These are phyloP conservation scores for Himalopsyche anomala DNA, from an alignment of 2,888 invertebrate genomes.

Conservation along the genomic window DNA sequence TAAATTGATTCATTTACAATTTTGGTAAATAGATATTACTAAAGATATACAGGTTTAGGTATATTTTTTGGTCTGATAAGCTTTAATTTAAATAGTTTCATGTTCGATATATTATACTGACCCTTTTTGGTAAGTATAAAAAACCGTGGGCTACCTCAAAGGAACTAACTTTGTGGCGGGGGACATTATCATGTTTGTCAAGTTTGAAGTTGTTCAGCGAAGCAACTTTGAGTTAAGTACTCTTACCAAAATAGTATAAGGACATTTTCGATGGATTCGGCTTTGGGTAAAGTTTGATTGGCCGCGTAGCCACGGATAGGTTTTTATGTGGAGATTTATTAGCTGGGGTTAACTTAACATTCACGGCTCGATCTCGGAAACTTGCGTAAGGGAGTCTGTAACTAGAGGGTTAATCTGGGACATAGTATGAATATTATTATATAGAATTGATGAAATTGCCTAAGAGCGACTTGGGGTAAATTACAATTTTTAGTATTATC, in stretches of 20 bases:
- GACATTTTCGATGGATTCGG: constrained; percentile 42
- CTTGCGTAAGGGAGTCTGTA: constrained; percentile 32
- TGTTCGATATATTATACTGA: not conserved
- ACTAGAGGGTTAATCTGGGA: constrained; percentile 43
- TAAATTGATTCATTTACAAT: too few relatives aligned
- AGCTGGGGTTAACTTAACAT: constrained; percentile 35
- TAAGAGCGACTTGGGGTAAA: not conserved
- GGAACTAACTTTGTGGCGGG: constrained; percentile 22
- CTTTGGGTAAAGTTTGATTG: constrained; percentile 38
- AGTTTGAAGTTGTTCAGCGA: constrained; percentile 31
- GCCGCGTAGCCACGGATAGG: constrained; percentile 40
- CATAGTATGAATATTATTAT: constrained; percentile 37
- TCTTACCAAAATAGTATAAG: constrained; percentile 36
- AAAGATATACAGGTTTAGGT: too few relatives aligned
- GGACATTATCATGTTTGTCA: constrained; percentile 41
- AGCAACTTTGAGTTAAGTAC: constrained; percentile 38
- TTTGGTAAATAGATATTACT: too few relatives aligned
- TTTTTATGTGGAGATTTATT: constrained; percentile 43
- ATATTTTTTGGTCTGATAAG: not conserved
- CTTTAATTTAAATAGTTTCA: constrained; percentile 14
- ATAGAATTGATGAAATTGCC: constrained; percentile 3
- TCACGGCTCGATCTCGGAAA: constrained; percentile 37
- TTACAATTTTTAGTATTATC: constrained; percentile 11
- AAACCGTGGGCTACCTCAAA: constrained; percentile 20
- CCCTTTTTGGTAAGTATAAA: constrained; percentile 6